Evolutionary conservation across 2,113 vertebrate species (phyloP).

Genomic region (Ariopsis seemanni): DNA sequence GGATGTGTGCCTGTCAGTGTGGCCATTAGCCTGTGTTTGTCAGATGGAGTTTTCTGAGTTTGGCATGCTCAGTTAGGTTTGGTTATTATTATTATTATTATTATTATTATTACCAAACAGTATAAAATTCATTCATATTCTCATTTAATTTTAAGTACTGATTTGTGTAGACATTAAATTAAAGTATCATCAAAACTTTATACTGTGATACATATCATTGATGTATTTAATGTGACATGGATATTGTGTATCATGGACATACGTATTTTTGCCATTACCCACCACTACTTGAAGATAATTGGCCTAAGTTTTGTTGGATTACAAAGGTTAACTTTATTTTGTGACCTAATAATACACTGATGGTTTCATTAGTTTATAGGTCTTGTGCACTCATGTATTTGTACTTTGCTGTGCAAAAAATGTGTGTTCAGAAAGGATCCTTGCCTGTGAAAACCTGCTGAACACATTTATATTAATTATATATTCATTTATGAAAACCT

Average conservation of each 20-base stretch:
- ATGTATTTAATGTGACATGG: too few species aligned
- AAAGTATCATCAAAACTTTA: background rate
- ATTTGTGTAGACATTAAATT: background rate
- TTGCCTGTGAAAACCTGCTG: background rate
- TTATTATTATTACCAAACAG: background rate
- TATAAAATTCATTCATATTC: background rate
- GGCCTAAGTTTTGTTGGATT: background rate
- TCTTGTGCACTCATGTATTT: background rate
- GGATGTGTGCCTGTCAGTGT: too few species aligned
- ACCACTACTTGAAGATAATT: background rate
- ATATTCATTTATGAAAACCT: too few species aligned
- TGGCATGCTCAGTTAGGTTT: too few species aligned
- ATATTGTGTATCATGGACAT: background rate
- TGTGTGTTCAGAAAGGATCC: background rate
- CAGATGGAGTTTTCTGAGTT: too few species aligned
- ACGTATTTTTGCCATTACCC: background rate
- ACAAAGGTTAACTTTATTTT: background rate
- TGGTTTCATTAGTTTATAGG: background rate
- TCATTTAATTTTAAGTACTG: background rate
- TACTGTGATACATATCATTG: too few species aligned
- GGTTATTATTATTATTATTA: too few species aligned
- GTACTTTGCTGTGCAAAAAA: background rate
- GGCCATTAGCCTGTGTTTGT: too few species aligned
- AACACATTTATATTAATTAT: background rate
- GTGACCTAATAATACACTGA: background rate